Evolutionary conservation across 2,888 invertebrate species (phyloP), one percentile per base, ranked within the genome.

Genomic region (Platypus cylindrus): DNA sequence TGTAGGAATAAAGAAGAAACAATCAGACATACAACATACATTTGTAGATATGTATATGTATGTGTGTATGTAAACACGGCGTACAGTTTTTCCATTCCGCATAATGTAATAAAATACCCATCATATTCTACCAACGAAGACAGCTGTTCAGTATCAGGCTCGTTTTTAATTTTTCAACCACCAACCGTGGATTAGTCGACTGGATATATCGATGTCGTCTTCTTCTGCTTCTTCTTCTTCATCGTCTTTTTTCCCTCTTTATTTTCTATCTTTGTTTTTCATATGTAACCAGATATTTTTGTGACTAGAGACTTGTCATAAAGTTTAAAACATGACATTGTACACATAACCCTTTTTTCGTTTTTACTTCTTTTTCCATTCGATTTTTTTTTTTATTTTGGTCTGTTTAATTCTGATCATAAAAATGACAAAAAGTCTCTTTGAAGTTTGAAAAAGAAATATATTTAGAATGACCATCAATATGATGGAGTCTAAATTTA

Each of bases 141-240:
- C 39, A 39, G 36, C 36, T 39, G 39, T 36, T n/a, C 23, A 20
- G 33, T 39, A 32, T 39, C 36, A 32, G 22, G 33, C 33, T 30
- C 27, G 31, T 40, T 36, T 40, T 36, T 40, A 40, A 40, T 40
- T 34, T 36, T 40, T 40, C 36, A 36, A 40, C 40, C 40, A 40
- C 40, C 40, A 40, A 40, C 40, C n/a, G n/a, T n/a, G 17, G 36
- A 23, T 36, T 20, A 25, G 27, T 26, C 31, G 36, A 27, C 30
- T 36, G 34, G 37, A 40, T 34, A 37, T 40, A 40, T 37, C 40
- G 31, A 34, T 40, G 34, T 40, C 36, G 18, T 22, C 32, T 8
- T 17, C 37, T 20, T 9, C 20, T 20, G 20, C 9, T 9, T 20
- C 9, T 20, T 20, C 20, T 9, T 20, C 9, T 20, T 9, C 20